Conservation (phyloP, 2,797 vertebrate species). For the Lerista edwardsae region DNA sequence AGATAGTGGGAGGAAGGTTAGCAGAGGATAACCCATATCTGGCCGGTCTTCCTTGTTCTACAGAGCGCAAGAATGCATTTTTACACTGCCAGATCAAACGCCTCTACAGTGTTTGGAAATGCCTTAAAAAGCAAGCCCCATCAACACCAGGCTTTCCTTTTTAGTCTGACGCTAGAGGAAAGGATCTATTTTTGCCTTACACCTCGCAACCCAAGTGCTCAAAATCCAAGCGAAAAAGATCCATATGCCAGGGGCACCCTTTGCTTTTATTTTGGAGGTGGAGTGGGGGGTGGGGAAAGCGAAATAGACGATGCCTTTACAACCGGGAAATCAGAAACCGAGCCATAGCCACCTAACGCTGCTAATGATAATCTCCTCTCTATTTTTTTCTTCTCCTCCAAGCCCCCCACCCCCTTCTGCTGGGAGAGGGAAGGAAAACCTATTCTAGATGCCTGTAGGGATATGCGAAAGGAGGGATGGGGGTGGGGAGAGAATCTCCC, state of each 20-base stretch:
- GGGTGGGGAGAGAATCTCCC: conserved; percentile 3
- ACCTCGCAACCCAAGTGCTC: background rate
- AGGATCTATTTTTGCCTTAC: conserved; percentile 8
- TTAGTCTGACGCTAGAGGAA: background rate
- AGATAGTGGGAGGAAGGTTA: background rate
- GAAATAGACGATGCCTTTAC: conserved; percentile 21
- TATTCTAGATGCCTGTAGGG: conserved; percentile 32
- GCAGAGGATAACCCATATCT: conserved; percentile 16
- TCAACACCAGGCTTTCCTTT: background rate
- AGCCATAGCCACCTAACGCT: conserved; percentile 8
- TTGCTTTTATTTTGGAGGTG: conserved; percentile 11
- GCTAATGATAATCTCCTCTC: conserved; percentile 4
- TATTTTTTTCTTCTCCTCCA: background rate
- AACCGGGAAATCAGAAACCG: background rate
- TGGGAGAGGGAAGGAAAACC: conserved; percentile 26
- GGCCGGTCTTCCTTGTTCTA: conserved; percentile 1
- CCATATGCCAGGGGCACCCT: background rate
- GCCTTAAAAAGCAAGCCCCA: background rate
- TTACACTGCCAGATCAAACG: background rate
- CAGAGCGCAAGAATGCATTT: background rate
- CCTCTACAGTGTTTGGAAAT: background rate
- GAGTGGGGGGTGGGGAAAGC: background rate
- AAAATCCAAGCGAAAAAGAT: background rate
- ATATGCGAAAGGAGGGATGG: background rate
- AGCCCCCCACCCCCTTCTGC: conserved; percentile 6